Evolutionary conservation across 2,888 invertebrate genomes (phyloP), one percentile per base, ranked within the genome.

Genomic region (Cantharis rufa): DNA sequence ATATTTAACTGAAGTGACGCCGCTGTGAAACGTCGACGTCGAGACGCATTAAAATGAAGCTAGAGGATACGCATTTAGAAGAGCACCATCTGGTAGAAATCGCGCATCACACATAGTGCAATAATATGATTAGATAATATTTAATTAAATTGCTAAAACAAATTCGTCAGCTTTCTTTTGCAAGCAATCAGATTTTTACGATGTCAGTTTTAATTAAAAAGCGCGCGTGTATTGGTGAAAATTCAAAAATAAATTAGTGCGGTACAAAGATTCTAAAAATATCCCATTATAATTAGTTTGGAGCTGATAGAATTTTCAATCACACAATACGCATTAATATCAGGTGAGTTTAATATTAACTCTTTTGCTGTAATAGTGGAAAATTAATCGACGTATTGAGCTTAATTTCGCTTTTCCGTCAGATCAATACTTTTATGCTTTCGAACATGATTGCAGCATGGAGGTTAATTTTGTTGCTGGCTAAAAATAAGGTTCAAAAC

Each of bases 231-330:
- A 48, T 48, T 48, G 48, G 48, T 64, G 77, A 75, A 77, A 78
- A 75, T 75, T 78, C 73, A 71, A 68, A 27, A 61, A 15, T 68
- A 71, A 69, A 72, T 75, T 77, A 76, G 74, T 77, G 77, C 68
- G 74, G 69, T 75, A 78, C 80, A 76, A 78, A 78, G 75, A 74
- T 79, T 79, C 81, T 81, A 81, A 80, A 81, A 80, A 81, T 81
- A 81, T 72, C 71, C 68, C 70, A 80, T 79, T 80, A 80, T 80
- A 81, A 80, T 81, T 81, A 81, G 81, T 81, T 76, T 77, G 73
- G 62, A 66, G 76, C 75, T 71, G 71, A 73, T 75, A 75, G 72
- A 70, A 75, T 75, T 71, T 61, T 64, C 64, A 66, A 66, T 66
- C 18, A n/a, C 24, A 66, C 78, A 75, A 70, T 72, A 75, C 75